A percentile compares a stretch with the other conserved stretches of the same genome.
Evolutionary conservation across 2,888 invertebrate genomes (phyloP).

Genomic region (Neoitamus cyanurus): DNA sequence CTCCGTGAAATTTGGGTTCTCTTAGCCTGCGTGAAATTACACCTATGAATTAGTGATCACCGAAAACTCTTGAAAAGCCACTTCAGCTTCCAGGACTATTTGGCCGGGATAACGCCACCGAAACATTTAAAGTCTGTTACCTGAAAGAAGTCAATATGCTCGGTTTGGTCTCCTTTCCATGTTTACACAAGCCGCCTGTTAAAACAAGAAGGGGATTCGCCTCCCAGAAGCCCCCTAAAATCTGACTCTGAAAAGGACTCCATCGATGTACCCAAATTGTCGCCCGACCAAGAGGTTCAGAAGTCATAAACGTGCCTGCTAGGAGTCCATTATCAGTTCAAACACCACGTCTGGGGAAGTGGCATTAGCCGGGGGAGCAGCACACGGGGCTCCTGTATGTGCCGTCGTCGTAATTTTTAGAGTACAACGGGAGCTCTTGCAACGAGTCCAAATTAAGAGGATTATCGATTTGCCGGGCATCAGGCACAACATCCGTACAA

Average conservation of each 20-base stretch:
- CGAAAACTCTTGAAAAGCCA: not conserved
- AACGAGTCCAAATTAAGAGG: not conserved
- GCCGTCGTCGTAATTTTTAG: not conserved
- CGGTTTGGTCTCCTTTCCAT: not conserved
- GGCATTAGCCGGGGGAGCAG: not conserved
- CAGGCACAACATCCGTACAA: not conserved
- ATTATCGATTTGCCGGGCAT: not conserved
- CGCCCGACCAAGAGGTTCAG: not conserved
- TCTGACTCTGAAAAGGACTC: not conserved
- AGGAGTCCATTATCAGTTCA: not conserved
- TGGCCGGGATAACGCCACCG: not conserved
- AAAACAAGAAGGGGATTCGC: not conserved
- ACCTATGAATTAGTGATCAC: not conserved
- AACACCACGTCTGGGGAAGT: not conserved
- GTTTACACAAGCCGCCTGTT: not conserved
- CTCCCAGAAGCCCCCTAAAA: not conserved
- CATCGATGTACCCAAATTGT: not conserved
- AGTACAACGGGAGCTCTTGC: not conserved
- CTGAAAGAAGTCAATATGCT: not conserved
- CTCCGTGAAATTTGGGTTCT: not conserved
- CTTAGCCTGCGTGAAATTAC: not conserved
- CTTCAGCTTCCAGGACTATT: not conserved
- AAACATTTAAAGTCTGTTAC: not conserved
- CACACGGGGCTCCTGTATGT: not conserved
- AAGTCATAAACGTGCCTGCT: not conserved